Evolutionary conservation across 2,113 vertebrate species (phyloP), one percentile per base, ranked within the genome.

Genomic region (Noturus placidus): DNA sequence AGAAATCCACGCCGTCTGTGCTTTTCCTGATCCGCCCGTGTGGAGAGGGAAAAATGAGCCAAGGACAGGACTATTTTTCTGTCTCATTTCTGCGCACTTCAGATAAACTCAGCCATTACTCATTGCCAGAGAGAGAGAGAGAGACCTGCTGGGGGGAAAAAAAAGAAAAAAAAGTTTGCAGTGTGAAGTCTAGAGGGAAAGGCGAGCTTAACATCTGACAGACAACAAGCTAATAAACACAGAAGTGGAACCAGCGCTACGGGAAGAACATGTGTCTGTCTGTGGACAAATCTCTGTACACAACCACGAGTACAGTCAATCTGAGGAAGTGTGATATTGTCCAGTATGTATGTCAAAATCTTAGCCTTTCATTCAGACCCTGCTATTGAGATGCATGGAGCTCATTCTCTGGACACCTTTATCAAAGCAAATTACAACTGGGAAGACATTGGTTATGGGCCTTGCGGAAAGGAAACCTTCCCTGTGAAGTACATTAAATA

Each of bases 21-120:
- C 56, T 67, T 35, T 86, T 86, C 70, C 77, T 54, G 77, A 46
- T 83, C 65, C 56, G 56, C 86, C 33, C 69, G 61, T 27, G 52
- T 74, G 86, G 69, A 82, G 67, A 57, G 33, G 70, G 13, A 67
- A 79, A 83, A 89, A 89, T 84, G 84, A 69, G 42, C 56, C 20
- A n/a, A 65, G 54, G 84, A 67, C 69, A 80, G 77, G 86, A 65
- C 89, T 88, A 90, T 89, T 88, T 90, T 82, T 86, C 81, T 86
- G 83, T 88, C 87, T 85, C 84, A 89, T 88, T 88, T 90, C 82
- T 87, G 46, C 57, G 82, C 74, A 56, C 77, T 88, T 85, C 82
- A 76, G 80, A 76, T 91, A 88, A 89, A 91, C 59, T 87, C 59
- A 82, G 80, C 82, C 69, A 85, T 91, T 89, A 78, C 65, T 88